Conservation (phyloP, 2,797 vertebrate species). For the Schizopygopsis pylzovi region DNA sequence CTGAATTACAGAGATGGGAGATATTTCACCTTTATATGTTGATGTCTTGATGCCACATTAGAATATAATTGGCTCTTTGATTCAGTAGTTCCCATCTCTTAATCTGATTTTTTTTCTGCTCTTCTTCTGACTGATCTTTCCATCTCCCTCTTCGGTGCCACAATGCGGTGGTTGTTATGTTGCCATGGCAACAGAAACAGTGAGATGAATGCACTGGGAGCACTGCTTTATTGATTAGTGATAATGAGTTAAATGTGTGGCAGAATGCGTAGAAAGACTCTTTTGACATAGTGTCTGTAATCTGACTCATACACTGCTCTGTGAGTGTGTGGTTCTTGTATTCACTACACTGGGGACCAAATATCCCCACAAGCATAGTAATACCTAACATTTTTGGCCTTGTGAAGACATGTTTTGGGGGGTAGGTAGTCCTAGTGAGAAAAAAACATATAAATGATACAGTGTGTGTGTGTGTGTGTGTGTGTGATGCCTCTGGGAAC, state of each 20-base stretch:
- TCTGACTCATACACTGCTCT: background rate
- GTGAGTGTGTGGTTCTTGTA: background rate
- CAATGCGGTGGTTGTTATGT: constrained; percentile 10
- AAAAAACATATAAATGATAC: too few relatives aligned
- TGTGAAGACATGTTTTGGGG: too few relatives aligned
- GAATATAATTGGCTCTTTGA: constrained; percentile 18
- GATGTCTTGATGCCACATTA: background rate
- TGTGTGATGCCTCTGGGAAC: background rate
- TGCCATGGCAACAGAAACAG: constrained; percentile 24
- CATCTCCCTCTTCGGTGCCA: background rate
- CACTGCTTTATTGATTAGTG: constrained; percentile 39
- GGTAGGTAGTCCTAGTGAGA: too few relatives aligned
- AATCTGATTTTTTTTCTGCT: constrained; percentile 4
- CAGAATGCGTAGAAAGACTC: constrained; percentile 1
- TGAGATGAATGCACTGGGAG: background rate
- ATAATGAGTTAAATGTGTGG: constrained; percentile 41
- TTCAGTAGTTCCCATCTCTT: constrained; percentile 13
- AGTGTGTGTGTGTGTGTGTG: too few relatives aligned
- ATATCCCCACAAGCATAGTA: too few relatives aligned
- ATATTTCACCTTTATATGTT: background rate
- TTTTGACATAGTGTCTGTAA: constrained; percentile 8
- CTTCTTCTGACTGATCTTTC: constrained; percentile 1
- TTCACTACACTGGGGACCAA: background rate
- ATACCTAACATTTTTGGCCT: too few relatives aligned
- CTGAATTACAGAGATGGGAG: constrained; percentile 1